A percentile compares a stretch with the other conserved stretches of the same genome.
phyloP scores from a whole-genome alignment of 2,113 vertebrate genomes.

The Mesocricetus auratus region DNA sequence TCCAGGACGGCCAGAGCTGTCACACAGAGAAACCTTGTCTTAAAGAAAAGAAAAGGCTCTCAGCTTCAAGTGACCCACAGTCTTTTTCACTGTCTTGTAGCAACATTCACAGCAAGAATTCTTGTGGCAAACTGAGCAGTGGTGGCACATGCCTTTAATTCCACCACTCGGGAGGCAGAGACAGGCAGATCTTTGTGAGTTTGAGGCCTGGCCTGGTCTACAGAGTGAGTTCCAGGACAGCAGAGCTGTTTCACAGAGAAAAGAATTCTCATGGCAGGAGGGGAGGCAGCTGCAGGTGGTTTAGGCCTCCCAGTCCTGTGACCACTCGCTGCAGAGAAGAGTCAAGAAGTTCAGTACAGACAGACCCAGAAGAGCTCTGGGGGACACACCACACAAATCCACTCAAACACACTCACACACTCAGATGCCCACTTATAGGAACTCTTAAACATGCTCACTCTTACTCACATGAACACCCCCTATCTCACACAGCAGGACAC shows the following conservation, averaged over 20 bases:
- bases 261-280: not conserved
- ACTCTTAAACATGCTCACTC: not conserved
- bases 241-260: not conserved
- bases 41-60: constrained; percentile 39
- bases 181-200: too few species aligned
- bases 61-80: not conserved
- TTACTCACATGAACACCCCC: not conserved
- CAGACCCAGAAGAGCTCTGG: fast-evolving
- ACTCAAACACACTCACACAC: not conserved
- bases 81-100: fast-evolving
- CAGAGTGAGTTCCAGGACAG: too few species aligned
- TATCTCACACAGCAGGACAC: not conserved
- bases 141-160: too few species aligned
- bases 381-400: not conserved
- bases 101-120: not conserved
- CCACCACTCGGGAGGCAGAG: too few species aligned
- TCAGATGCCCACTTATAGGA: not conserved
- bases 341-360: not conserved
- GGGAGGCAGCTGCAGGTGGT: not conserved
- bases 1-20: not conserved
- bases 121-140: not conserved
- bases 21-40: not conserved
- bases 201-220: too few species aligned
- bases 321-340: fast-evolving
- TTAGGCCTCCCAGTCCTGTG: not conserved